Base-by-base conservation (phyloP, 30 jellyfish, hydroid and myxozoan genomes). In the Sanderia malayensis region DNA sequence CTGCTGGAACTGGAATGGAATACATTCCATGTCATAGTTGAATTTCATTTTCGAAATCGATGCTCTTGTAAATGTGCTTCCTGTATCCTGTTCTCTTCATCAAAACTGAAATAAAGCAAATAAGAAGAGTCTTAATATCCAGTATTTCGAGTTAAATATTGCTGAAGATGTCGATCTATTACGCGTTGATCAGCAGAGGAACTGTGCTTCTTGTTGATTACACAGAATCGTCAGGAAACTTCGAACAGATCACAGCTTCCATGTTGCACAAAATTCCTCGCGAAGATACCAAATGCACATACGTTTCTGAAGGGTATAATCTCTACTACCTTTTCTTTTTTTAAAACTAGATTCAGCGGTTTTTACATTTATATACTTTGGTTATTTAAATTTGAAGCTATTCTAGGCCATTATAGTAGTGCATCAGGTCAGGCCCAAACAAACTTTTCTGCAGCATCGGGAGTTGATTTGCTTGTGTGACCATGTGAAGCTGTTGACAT, bases 221-320 rank as follows among this genome's bases (percentile, higher is more conserved):
- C 58, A 68, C 97, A 24, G 97, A 88, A 20, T 68, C 82, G 13
- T 61, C 92, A 25, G 97, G 97, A 44, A 88, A 88, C 59, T 88
- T 88, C 60, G 93, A 82, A 58, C 94, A 88, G 65, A 74, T 77
- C 19, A 74, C 97, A 9, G 71, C 81, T 31, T 73, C 87, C 6
- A 80, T 88, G 18, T 74, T 88, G 62, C 92, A 86, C 29, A 88
- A 68, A 17, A 80, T 80, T 28, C 77, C 87, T 7, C 59, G 46
- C 31, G 79, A 86, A 57, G 60, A 88, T 55, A 71, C 97, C 17
- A 88, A 57, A 71, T 88, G 97, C 71, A 71, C 97, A 2, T 88
- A 79, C 71, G 86, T 79, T 23, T 80, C 97, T 23, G 93, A 75
- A 74, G 85, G 88, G 97, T 88, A 81, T 23, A 73, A 28, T 21